Base-by-base conservation (phyloP, 2,888 invertebrate genomes). In the Leucophenga montana region DNA sequence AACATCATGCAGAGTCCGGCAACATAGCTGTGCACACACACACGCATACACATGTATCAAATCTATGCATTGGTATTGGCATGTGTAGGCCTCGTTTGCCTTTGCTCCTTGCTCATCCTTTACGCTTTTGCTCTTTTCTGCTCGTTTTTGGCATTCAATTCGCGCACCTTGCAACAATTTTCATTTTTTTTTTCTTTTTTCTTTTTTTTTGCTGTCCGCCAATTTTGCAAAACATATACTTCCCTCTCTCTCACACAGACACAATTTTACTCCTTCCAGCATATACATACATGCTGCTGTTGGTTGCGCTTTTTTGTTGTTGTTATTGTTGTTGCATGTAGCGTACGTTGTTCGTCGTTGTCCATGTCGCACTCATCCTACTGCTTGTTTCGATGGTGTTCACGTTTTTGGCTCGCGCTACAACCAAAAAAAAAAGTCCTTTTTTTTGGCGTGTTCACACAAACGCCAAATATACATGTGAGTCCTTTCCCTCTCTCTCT, bases 151-250 rank as follows among this genome's bases (percentile, higher is more conserved):
- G 56, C 59, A 33, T 59, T 59, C 59, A 31, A 31, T 59, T 59
- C 59, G 59, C 59, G 59, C 59, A 59, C 59, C 59, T 59, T 59
- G 59, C 59, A 59, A 59, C 59, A 59, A 56, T 27, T 59, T 59
- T 59, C 31, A n/a, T 59, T 16, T 59, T n/a, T 59, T 27, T 59
- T 59, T 59, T 59, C 22, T 59, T 16, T 59, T n/a, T 59, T 59
- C 2, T 59, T 61, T 61, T 48, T 48, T 64, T 9, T 61, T 64
- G 48, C 22, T 64, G 62, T 44, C 59, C 59, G 59, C 59, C 33
- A 59, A 59, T 33, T 64, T 64, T 46, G 62, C 46, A 64, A 27
- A 14, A 20, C 33, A 61, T 22, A 18, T 39, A 39, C 13, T 22
- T 4, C 33, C n/a, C 5, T 59, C 33, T 33, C 8, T 14, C 39